These are phyloP conservation scores for Porphyrio hochstetteri DNA, from an alignment of 2,113 vertebrate genomes.

Conservation along the genomic window DNA sequence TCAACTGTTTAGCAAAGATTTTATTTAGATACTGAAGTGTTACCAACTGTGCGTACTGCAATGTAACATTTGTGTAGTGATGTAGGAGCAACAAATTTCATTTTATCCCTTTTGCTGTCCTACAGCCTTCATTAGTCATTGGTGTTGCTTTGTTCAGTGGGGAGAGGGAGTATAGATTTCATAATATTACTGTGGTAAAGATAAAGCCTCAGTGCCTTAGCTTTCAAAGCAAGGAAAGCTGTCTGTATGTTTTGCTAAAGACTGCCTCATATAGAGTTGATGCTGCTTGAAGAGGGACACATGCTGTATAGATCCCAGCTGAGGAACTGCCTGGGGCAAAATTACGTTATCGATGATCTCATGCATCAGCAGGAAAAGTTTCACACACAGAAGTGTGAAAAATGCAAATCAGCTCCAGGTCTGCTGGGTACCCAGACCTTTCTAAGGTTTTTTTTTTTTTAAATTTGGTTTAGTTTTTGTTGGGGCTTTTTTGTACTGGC, in stretches of 20 bases:
- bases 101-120: conserved; percentile 2
- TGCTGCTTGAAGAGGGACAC: background rate
- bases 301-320: background rate
- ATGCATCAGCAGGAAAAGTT: background rate
- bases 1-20: conserved; percentile 1
- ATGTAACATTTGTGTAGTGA: background rate
- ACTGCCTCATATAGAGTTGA: background rate
- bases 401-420: background rate
- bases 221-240: background rate
- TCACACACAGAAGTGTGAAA: background rate
- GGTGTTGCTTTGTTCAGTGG: background rate
- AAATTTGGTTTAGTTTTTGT: background rate
- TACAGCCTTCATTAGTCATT: background rate
- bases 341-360: background rate
- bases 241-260: background rate
- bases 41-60: background rate
- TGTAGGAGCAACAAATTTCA: background rate
- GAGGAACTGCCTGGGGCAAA: background rate
- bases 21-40: conserved; percentile 45
- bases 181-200: background rate
- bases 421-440: background rate
- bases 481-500: background rate
- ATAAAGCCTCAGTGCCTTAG: background rate
- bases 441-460: background rate
- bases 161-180: background rate